Evolutionary conservation across 1,140 invertebrate genomes (phyloP), one percentile per base, ranked within the genome.

Genomic region (Dreissena polymorpha): DNA sequence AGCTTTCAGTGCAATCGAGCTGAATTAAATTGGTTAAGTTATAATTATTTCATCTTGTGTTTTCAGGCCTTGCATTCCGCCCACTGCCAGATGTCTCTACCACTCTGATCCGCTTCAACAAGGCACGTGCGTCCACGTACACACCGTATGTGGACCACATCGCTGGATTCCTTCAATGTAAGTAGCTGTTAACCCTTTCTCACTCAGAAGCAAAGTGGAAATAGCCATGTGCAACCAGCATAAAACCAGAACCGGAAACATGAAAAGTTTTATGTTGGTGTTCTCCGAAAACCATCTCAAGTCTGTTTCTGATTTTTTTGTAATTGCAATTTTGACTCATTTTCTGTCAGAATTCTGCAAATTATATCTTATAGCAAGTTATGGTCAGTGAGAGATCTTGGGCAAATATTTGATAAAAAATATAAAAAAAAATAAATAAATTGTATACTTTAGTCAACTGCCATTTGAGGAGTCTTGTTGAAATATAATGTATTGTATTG

Each of bases 81-180:
- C 98, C 98, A 73, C 97, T 97, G 95, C 97, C 98, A 55, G 97
- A 98, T 93, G 96, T 98, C 88, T 97, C 98, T 92, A 98, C 97
- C 91, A 98, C 98, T 68, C 94, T 99, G 76, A 97, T 99, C 91
- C 97, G 97, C 96, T 98, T 98, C 94, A 96, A 86, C 21, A 86
- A 88, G 49, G 88, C 88, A 10, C 67, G 88, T 27, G 76, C 86
- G 3, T 81, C 87, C 23, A 88, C 86, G 23, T 89, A 90, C 68
- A 87, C 88, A 23, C 79, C 85, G 14, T 90, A 90, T 77, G 88
- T 88, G 0, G 86, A 92, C 50, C 87, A 91, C 75, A 89, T 92
- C 63, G 86, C 89, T 67, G 87, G 86, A n/a, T 89, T 88, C 65
- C 81, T 92, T 12, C 73, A 88, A 50, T 87, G 91, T 91, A 85